Base-by-base conservation (phyloP, 2,888 invertebrate genomes). In the Synergus laeviventris region DNA sequence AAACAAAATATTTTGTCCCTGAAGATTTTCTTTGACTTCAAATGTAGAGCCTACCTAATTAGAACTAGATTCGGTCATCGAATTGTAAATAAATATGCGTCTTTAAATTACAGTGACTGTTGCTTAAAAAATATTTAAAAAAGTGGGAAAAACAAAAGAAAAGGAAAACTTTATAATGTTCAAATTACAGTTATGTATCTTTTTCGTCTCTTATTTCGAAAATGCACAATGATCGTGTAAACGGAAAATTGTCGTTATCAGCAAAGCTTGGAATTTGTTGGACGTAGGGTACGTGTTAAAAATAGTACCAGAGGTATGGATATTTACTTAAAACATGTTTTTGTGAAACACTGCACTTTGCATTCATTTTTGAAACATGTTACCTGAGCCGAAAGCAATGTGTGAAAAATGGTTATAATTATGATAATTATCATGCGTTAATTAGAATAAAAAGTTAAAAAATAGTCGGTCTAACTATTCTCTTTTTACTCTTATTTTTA, bases 31-130 rank as follows among this genome's bases (percentile, higher is more conserved):
- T n/a, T n/a, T 5, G 5, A 31, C 31, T 31, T 31, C 5, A 61
- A 61, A n/a, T 61, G 36, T 61, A 61, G 61, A 61, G 39, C 36
- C 36, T 31, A 31, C 31, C 31, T 31, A 31, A 31, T 31, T 31
- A 5, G 2, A 31, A 31, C 3, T 31, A 5, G 3, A 31, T 31
- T 31, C 31, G 31, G 5, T 31, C 31, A 45, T 49, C 45, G 16
- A 42, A 64, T 64, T 70, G 66, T 70, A 70, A 70, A 70, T 88
- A 87, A 78, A 60, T 38, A 76, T 45, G 62, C n/a, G n/a, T 42
- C 31, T 21, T 56, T 56, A 21, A 56, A 56, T 21, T 21, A 18
- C 56, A 56, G 45, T 70, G n/a, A 70, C 8, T 70, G 66, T 49
- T 70, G 66, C 14, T 70, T 70, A 21, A 42, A 7, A 80, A 79